phyloP scores from a whole-genome alignment of 2,888 invertebrate species.

The Drosophila formosana region DNA sequence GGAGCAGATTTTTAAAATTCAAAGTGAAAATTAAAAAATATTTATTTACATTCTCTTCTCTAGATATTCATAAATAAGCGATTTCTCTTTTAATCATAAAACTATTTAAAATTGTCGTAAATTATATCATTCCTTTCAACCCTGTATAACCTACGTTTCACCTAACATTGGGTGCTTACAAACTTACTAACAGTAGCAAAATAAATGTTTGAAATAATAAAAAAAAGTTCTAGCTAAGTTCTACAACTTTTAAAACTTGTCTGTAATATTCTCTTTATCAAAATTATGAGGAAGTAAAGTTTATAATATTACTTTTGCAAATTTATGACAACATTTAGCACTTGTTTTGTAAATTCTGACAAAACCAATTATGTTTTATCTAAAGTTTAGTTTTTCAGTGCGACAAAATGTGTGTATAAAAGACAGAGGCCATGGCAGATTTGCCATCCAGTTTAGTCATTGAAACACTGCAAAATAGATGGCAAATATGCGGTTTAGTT shows the following conservation, averaged over 20 bases:
- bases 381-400: background rate
- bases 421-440: background rate
- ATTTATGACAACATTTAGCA: background rate
- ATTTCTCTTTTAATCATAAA: background rate
- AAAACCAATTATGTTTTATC: constrained; percentile 43
- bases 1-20: background rate
- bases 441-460: constrained; percentile 4
- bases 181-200: too few relatives aligned
- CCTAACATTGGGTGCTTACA: background rate
- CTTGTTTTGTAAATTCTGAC: constrained; percentile 27
- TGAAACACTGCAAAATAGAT: constrained; percentile 9
- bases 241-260: too few relatives aligned
- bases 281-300: constrained; percentile 10
- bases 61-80: background rate
- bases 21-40: background rate
- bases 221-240: too few relatives aligned
- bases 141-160: background rate
- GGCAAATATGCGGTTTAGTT: background rate
- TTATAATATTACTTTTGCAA: background rate
- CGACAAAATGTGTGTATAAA: constrained; percentile 23
- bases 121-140: background rate
- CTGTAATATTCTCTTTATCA: background rate
- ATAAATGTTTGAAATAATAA: too few relatives aligned
- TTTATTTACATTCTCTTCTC: background rate
- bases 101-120: background rate